A percentile compares a stretch with the other conserved stretches of the same genome.
phyloP scores from a whole-genome alignment of 1,140 invertebrate genomes.

The Trichonephila inaurata region DNA sequence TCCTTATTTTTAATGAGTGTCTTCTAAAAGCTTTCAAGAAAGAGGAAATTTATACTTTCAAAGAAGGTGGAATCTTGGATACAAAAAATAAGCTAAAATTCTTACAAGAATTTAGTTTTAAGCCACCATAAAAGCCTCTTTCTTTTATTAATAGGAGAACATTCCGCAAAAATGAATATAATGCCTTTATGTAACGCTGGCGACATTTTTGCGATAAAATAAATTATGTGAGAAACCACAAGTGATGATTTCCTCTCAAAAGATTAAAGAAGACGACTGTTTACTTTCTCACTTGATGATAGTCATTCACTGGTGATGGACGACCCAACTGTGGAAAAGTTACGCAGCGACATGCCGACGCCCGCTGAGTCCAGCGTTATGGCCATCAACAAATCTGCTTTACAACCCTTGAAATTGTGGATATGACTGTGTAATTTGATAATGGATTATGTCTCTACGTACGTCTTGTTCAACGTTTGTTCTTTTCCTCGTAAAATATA shows the following conservation, averaged over 20 bases:
- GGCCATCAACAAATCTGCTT: conserved; percentile 26
- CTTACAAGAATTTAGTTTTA: too few species aligned
- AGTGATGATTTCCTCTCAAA: not conserved
- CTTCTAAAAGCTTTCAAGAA: too few species aligned
- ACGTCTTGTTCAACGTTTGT: not conserved
- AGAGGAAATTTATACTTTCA: too few species aligned
- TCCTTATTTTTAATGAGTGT: too few species aligned
- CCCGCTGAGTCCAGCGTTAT: not conserved
- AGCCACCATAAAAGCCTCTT: too few species aligned
- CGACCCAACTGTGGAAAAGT: not conserved
- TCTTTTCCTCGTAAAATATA: not conserved
- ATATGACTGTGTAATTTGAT: not conserved
- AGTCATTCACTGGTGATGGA: conserved; percentile 11
- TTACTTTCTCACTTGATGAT: not conserved
- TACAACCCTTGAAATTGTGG: not conserved
- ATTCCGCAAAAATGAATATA: too few species aligned
- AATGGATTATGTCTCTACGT: not conserved
- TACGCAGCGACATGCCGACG: not conserved
- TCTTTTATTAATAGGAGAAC: too few species aligned
- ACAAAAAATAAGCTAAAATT: too few species aligned
- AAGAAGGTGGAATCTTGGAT: too few species aligned
- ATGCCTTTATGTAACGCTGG: too few species aligned
- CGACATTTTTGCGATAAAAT: too few species aligned
- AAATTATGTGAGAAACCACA: not conserved
- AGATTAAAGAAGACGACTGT: not conserved